phyloP scores from a whole-genome alignment of 2,113 vertebrate species.

The Cyprinodon brontotheroides region DNA sequence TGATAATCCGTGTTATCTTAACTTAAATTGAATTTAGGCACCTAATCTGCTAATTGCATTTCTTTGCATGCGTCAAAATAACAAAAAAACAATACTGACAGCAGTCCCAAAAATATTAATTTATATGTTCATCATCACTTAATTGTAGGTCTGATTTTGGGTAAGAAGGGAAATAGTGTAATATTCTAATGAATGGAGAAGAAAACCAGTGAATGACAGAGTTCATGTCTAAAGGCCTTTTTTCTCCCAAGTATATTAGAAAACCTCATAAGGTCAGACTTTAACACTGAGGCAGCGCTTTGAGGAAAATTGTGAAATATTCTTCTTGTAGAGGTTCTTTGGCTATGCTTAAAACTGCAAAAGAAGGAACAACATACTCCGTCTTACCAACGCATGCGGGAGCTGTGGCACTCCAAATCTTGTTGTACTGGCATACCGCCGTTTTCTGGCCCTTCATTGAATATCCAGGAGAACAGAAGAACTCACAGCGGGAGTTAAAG shows the following conservation, averaged over 20 bases:
- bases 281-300: not conserved
- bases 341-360: not conserved
- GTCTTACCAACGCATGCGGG: constrained; percentile 88
- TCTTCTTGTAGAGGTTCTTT: not conserved
- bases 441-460: constrained; percentile 87
- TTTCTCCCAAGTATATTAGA: constrained; percentile 17
- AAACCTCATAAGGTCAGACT: constrained; percentile 7
- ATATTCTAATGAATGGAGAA: not conserved
- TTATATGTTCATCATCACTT: not conserved
- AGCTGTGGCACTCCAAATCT: constrained; percentile 85
- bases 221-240: not conserved
- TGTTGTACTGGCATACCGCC: constrained; percentile 87
- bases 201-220: constrained; percentile 1
- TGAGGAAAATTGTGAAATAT: not conserved
- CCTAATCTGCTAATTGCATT: no score
- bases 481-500: constrained; percentile 94
- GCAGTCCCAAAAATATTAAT: not conserved
- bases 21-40: no score
- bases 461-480: constrained; percentile 92
- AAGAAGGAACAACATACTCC: constrained; percentile 7
- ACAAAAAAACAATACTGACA: not conserved
- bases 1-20: no score
- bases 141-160: constrained; percentile 12
- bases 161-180: constrained; percentile 6
- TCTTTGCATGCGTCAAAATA: not conserved